Conservation (phyloP, 2,113 vertebrate genomes). For the Garra rufa region DNA sequence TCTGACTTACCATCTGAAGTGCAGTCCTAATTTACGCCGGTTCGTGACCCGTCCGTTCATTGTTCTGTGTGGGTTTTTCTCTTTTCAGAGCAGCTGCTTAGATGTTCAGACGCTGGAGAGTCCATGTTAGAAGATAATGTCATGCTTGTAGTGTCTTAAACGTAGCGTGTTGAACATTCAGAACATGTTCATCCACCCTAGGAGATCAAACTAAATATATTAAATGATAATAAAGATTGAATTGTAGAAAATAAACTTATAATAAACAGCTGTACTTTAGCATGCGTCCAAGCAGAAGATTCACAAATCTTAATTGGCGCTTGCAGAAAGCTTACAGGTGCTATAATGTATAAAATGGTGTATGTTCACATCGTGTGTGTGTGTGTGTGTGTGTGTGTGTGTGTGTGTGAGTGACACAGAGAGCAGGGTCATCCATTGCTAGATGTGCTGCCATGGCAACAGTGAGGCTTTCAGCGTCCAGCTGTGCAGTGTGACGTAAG, state of each 20-base stretch:
- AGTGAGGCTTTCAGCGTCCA: conserved; percentile 32
- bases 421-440: neutral
- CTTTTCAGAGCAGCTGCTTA: neutral
- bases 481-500: conserved; percentile 9
- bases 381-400: neutral
- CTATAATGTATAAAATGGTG: no score
- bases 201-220: neutral
- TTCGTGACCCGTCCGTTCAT: neutral
- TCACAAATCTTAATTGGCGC: no score
- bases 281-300: no score
- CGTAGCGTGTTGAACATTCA: neutral
- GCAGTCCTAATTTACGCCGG: neutral
- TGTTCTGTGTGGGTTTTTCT: neutral
- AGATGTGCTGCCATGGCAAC: conserved; percentile 41
- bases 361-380: no score
- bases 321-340: no score
- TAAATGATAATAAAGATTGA: no score
- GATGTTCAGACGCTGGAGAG: no score
- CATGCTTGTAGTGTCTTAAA: neutral
- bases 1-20: neutral
- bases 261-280: no score
- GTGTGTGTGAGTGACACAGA: neutral
- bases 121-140: neutral
- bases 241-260: no score
- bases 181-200: neutral